These are phyloP conservation scores for Homarus gammarus DNA, from an alignment of 2,888 invertebrate species.

Conservation along the genomic window DNA sequence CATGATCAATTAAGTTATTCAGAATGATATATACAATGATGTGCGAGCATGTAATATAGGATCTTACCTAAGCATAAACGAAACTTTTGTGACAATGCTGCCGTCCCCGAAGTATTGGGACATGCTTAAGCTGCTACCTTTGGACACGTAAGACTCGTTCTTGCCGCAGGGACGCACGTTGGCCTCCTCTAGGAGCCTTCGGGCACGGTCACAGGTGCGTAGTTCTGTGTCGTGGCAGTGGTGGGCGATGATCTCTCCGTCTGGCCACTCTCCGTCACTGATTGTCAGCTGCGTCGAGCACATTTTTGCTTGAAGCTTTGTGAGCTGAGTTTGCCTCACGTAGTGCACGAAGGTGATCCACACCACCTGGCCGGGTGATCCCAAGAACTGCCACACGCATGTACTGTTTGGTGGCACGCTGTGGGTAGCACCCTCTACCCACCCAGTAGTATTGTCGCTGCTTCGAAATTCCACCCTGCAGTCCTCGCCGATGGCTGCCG, in stretches of 20 bases:
- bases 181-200: constrained; percentile 37
- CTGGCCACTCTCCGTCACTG: constrained; percentile 54
- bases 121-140: constrained; percentile 67
- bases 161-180: constrained; percentile 69
- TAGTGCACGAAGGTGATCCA: constrained; percentile 75
- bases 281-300: constrained; percentile 69
- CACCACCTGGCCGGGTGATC: constrained; percentile 65
- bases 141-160: constrained; percentile 75
- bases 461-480: constrained; percentile 73
- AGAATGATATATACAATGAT: background rate
- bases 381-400: constrained; percentile 73
- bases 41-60: background rate
- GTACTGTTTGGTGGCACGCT: constrained; percentile 77
- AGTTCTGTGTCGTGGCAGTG: constrained; percentile 77
- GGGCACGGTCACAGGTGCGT: constrained; percentile 77
- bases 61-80: constrained; percentile 88
- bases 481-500: constrained; percentile 52
- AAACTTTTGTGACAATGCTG: constrained; percentile 73
- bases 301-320: constrained; percentile 62
- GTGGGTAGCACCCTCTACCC: constrained; percentile 75
- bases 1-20: no score
- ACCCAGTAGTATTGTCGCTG: constrained; percentile 74
- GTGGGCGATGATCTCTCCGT: constrained; percentile 21
- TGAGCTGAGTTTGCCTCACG: constrained; percentile 46
- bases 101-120: constrained; percentile 77